Percentiles rank a stretch among this genome's conserved stretches.
phyloP scores from a whole-genome alignment of 2,888 invertebrate species.

The Drosophila cognata region DNA sequence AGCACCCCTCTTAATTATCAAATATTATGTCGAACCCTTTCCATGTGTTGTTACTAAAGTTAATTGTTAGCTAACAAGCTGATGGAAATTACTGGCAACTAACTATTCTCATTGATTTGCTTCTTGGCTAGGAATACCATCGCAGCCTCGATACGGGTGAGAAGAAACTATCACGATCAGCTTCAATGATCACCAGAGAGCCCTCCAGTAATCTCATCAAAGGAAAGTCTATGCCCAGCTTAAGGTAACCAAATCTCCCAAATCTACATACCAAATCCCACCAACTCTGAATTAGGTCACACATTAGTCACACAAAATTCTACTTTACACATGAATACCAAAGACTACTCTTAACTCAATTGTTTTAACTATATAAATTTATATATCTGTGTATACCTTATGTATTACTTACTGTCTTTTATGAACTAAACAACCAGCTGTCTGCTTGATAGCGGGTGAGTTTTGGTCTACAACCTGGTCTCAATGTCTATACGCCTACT shows the following conservation, averaged over 20 bases:
- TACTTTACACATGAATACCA: conserved; percentile 25
- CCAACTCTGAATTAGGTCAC: conserved; percentile 36
- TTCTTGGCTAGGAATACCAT: conserved; percentile 89
- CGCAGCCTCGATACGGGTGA: conserved; percentile 93
- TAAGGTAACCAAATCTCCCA: conserved; percentile 88
- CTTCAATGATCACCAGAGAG: conserved; percentile 88
- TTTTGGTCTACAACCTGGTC: conserved; percentile 58
- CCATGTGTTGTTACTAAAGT: conserved; percentile 32
- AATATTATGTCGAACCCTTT: conserved; percentile 4
- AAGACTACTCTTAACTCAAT: conserved; percentile 30
- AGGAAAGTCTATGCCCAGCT: conserved; percentile 98
- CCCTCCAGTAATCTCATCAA: conserved; percentile 91
- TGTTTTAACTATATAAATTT: conserved; percentile 21
- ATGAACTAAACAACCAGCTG: conserved; percentile 83
- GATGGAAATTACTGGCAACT: neutral
- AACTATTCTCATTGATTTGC: neutral
- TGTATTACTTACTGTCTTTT: conserved; percentile 56
- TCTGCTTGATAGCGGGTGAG: conserved; percentile 86
- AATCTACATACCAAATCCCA: neutral
- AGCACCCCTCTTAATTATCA: conserved; percentile 22
- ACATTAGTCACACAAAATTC: conserved; percentile 30
- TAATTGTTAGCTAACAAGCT: conserved; percentile 21
- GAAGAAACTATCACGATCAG: conserved; percentile 90
- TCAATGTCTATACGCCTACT: conserved; percentile 13
- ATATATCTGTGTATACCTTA: conserved; percentile 31